Base-by-base conservation (phyloP, 2,888 invertebrate species). In the Pardosa pseudoannulata region DNA sequence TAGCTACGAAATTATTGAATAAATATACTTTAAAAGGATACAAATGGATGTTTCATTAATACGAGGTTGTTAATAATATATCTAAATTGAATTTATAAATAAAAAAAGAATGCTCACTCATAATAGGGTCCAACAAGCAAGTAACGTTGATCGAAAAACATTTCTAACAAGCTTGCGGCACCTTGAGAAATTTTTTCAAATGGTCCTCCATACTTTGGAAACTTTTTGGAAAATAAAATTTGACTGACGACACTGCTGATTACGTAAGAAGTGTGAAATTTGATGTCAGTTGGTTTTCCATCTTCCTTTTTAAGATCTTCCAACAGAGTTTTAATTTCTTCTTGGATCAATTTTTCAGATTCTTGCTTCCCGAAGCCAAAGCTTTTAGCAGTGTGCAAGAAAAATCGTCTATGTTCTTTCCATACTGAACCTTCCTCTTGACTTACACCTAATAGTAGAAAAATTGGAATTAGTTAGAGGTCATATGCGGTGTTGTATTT, bases 381-480 rank as follows among this genome's bases (percentile, higher is more conserved):
- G 81, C 93, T 93, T 87, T 93, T 93, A 70, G 95, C 91, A 88
- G 94, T 94, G 90, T 93, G 94, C 88, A 95, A 91, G 0, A 94
- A 93, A 89, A 95, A 95, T 89, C 93, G 93, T 71, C 95, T 93
- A 88, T 94, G 94, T 85, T 94, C 93, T 71, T 93, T 93, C 95
- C 95, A 95, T 29, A 93, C 90, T 0, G 92, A 91, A 0, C 95
- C 95, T 81, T 95, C 95, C 0, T 93, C 93, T 89, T 95, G 95
- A 1, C 95, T 93, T 23, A 95, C 93, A 1, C 95, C 95, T 94
- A 90, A 32, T 91, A 90, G 88, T n/a, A n/a, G n/a, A n/a, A n/a
- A n/a, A n/a, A n/a, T n/a, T n/a, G n/a, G n/a, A n/a, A n/a, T n/a
- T n/a, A n/a, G n/a, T n/a, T n/a, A n/a, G n/a, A n/a, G n/a, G n/a